Base-by-base conservation (phyloP, 2,113 vertebrate species). In the Cyanistes caeruleus region DNA sequence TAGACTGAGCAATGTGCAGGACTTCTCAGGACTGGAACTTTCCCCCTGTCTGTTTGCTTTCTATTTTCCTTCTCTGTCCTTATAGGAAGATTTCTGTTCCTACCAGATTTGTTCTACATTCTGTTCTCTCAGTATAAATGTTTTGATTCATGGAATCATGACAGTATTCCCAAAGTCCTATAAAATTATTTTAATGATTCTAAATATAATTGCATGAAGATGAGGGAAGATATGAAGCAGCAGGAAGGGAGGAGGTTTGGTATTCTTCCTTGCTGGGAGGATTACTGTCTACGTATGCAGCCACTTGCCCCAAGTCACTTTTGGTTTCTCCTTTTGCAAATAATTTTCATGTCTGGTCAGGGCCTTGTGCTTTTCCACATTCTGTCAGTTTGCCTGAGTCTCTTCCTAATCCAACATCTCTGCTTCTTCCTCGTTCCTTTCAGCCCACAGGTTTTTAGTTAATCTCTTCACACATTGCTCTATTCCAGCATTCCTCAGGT, bases 111-210 rank as follows among this genome's bases (percentile, higher is more conserved):
- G 14, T 91, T 91, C 81, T 35, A 7, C 33, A 10, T 73, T 89
- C 67, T 85, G 5, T 65, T 72, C 52, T 89, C 84, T 85, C 37
- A 41, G 7, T 75, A 6, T n/a, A 65, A 72, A 51, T 68, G 69
- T 67, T 91, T 84, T 84, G 69, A 87, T 62, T 76, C 2, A 1
- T 62, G 16, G 67, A 76, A 79, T 79, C 33, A 3, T 74, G 70
- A 75, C 58, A 75, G n/a, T 70, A 63, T 89, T 87, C 78, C 78
- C 30, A 14, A 69, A 85, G 73, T 87, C 65, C 62, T 87, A 5
- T 72, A 62, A 68, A 87, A 82, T 94, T 79, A 65, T 75, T 93
- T 94, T 72, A 63, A 76, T 91, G 65, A 67, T 67, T 80, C 70
- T 33, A 79, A 30, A 83, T 87, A 33, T 37, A 94, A 73, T 87